Conservation (phyloP, 2,797 vertebrate genomes). For the Pangasius mekongensis region DNA sequence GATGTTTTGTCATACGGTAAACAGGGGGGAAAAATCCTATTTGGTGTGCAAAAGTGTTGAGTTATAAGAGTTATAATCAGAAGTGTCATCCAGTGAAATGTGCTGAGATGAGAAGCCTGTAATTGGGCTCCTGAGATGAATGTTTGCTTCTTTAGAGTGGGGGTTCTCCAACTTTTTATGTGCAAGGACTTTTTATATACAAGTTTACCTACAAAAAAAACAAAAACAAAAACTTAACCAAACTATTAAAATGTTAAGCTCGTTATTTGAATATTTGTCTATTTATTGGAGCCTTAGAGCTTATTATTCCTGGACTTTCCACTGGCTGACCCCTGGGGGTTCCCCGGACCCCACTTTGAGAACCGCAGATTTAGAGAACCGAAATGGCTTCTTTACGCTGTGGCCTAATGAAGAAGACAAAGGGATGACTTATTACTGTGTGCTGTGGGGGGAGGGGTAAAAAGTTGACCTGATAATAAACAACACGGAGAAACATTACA, state of each 20-base stretch:
- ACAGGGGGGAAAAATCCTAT: background rate
- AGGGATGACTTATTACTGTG: constrained; percentile 33
- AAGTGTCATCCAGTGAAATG: background rate
- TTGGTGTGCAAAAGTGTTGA: background rate
- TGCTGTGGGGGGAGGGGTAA: constrained; percentile 27
- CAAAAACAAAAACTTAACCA: background rate
- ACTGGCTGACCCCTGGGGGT: background rate
- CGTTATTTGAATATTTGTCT: background rate
- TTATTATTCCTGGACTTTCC: background rate
- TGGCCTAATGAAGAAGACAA: constrained; percentile 36
- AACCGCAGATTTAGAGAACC: background rate
- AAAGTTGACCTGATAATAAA: constrained; percentile 66
- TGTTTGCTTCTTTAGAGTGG: background rate
- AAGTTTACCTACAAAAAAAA: background rate
- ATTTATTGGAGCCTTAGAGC: background rate
- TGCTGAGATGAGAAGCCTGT: background rate
- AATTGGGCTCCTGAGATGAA: background rate
- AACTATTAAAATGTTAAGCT: background rate
- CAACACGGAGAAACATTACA: constrained; percentile 11
- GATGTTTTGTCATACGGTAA: background rate
- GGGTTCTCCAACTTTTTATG: background rate
- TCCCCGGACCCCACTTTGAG: background rate
- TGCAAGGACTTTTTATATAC: background rate
- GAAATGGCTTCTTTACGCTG: constrained; percentile 9
- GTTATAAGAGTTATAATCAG: background rate